Conservation (phyloP, 2,888 invertebrate genomes). For the Campopleginae sp. region DNA sequence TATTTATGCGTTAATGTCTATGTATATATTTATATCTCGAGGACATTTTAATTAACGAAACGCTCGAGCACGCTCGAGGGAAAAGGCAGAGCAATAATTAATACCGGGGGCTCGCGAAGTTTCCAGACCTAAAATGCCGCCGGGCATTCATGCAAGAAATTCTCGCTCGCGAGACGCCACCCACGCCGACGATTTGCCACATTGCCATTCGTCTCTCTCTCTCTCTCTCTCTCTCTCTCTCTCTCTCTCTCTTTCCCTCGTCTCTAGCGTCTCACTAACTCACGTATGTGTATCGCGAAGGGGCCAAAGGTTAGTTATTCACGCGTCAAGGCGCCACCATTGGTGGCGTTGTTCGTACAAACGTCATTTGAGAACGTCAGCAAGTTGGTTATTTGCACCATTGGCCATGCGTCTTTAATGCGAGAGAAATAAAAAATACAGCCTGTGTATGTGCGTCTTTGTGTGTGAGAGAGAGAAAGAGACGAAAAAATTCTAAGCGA, state of each 20-base stretch:
- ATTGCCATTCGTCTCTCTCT: slow-evolving; percentile 60
- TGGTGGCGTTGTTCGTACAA: slow-evolving; percentile 55
- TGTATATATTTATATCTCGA: slow-evolving; percentile 56
- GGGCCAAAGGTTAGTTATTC: slow-evolving; percentile 82
- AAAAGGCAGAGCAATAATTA: slow-evolving; percentile 76
- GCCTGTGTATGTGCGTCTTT: slow-evolving; percentile 66
- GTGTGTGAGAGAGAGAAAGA: slow-evolving; percentile 52
- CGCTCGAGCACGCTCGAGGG: slow-evolving; percentile 61
- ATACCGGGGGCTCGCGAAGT: slow-evolving; percentile 76
- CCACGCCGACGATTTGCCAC: slow-evolving; percentile 75
- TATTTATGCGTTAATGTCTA: background rate
- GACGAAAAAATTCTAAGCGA: background rate
- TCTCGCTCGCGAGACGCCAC: slow-evolving; percentile 74
- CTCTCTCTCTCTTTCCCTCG: slow-evolving; percentile 8
- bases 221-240: slow-evolving; percentile 21
- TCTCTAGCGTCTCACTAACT: slow-evolving; percentile 39
- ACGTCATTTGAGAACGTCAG: slow-evolving; percentile 50
- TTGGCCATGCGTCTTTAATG: slow-evolving; percentile 78
- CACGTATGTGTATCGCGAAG: slow-evolving; percentile 64
- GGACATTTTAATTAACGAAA: slow-evolving; percentile 70
- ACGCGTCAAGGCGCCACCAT: slow-evolving; percentile 81
- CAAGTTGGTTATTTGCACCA: slow-evolving; percentile 78
- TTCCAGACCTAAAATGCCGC: slow-evolving; percentile 74
- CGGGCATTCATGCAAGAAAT: slow-evolving; percentile 80
- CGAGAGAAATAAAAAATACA: slow-evolving; percentile 71